Percentiles rank a stretch among this genome's conserved stretches.
Conservation (phyloP, 2,797 vertebrate species). For the Pseudochirops cupreus region DNA sequence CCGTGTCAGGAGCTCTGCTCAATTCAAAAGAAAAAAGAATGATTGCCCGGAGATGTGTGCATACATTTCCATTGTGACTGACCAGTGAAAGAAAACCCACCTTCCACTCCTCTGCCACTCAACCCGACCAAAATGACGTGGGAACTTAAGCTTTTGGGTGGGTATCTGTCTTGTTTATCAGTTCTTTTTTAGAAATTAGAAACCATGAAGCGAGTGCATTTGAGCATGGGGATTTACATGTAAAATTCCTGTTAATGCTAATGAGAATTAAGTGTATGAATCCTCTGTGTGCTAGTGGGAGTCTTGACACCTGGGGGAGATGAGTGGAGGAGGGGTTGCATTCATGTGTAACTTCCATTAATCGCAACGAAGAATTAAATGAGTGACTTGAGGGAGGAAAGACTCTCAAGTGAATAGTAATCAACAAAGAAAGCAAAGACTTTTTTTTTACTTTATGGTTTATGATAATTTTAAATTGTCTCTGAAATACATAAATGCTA, state of each 20-base stretch:
- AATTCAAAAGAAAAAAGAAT: background rate
- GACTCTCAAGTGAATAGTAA: background rate
- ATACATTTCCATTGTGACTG: background rate
- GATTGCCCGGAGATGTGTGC: background rate
- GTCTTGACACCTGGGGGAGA: background rate
- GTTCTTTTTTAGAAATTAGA: background rate
- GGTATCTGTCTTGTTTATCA: background rate
- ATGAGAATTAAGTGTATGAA: slow-evolving; percentile 11
- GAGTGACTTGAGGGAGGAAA: background rate
- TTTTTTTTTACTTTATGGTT: background rate
- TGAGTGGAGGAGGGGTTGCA: background rate
- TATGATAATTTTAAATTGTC: background rate
- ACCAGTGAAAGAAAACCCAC: background rate
- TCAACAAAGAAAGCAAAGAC: background rate
- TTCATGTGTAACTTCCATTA: background rate
- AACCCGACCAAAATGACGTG: background rate
- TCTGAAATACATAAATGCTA: background rate
- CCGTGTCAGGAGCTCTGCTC: background rate
- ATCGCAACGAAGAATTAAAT: background rate
- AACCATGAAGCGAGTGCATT: background rate
- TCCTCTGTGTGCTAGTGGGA: background rate
- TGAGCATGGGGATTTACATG: background rate
- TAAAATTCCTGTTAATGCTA: slow-evolving; percentile 27
- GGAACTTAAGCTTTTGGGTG: background rate
- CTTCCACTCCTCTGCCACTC: background rate